phyloP scores from a whole-genome alignment of 2,113 vertebrate species.

The Bujurquina vittata region DNA sequence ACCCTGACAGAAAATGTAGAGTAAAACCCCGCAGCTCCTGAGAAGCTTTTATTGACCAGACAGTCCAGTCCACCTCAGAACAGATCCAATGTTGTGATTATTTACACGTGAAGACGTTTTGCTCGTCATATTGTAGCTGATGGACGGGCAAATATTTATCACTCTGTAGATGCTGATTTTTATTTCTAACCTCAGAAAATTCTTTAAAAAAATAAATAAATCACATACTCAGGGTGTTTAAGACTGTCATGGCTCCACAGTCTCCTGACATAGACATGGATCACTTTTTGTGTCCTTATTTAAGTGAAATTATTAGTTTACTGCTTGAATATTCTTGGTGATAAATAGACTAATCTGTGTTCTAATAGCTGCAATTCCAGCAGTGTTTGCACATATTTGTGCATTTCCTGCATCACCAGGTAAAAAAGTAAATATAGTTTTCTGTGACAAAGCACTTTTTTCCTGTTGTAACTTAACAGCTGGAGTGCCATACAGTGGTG shows the following conservation, averaged over 20 bases:
- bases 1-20: background rate
- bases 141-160: background rate
- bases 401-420: background rate
- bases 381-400: background rate
- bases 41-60: background rate
- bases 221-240: fast-evolving
- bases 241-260: background rate
- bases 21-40: background rate
- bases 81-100: too few relatives aligned
- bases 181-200: fast-evolving
- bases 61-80: too few relatives aligned
- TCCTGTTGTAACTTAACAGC: too few relatives aligned
- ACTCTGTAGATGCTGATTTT: background rate
- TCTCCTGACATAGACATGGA: too few relatives aligned
- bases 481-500: background rate
- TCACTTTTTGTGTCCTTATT: background rate
- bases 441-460: background rate
- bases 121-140: too few relatives aligned
- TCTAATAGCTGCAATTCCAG: background rate
- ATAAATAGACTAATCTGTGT: background rate
- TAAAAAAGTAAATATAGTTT: background rate
- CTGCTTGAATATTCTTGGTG: too few relatives aligned
- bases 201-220: background rate
- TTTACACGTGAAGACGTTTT: too few relatives aligned
- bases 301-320: background rate